Evolutionary conservation across 2,113 vertebrate genomes (phyloP), one percentile per base, ranked within the genome.

Genomic region (Rhinichthys klamathensis): DNA sequence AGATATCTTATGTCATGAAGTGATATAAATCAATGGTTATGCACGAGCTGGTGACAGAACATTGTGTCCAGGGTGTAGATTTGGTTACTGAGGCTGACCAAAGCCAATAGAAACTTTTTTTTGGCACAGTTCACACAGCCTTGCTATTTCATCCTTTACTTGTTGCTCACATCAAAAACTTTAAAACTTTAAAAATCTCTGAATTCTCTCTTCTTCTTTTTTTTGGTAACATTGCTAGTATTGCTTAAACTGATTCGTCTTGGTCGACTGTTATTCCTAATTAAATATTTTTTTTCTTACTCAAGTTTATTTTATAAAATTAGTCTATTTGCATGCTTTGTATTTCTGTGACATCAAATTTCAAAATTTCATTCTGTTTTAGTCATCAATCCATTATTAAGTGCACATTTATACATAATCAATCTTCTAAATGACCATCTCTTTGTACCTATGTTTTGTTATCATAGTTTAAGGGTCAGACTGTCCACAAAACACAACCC

Each of bases 41-140:
- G 58, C 30, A 67, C 81, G 86, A 90, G 86, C 83, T 92, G 85
- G 18, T 89, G 79, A 88, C 73, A 87, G 85, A 90, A 87, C 86
- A 76, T 83, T 82, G 80, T 85, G 79, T 79, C 35, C 78, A 80
- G 74, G 15, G 10, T 21, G 82, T 82, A 80, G 30, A 73, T 13
- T 49, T n/a, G 61, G 67, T 63, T 76, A 69, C 38, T 46, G 76
- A 73, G 32, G 23, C 21, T 82, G 49, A 83, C 63, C 70, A 38
- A 58, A 61, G 80, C 23, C 79, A 56, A 60, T 4, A 30, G 0
- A 78, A 69, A 69, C 38, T 12, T 41, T 60, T 83, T 46, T 10
- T 58, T n/a, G 27, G n/a, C 61, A 38, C 51, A 73, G 13, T 27
- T 46, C 27, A 25, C 38, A 38, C 2, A 2, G 21, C 23, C 61